Evolutionary conservation across 2,113 vertebrate genomes (phyloP).

Genomic region (Dromiciops gliroides): DNA sequence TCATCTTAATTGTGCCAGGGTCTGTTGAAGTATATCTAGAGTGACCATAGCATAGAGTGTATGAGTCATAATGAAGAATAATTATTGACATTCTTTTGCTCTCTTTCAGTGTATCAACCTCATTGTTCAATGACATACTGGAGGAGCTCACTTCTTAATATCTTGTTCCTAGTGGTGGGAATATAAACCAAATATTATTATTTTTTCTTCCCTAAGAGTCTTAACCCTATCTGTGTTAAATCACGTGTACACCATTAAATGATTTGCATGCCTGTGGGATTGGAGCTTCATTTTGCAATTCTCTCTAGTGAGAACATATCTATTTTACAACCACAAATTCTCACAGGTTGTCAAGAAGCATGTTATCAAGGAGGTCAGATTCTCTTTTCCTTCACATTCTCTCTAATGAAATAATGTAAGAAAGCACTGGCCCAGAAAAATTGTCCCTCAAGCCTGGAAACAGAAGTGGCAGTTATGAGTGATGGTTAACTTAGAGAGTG

Average conservation of each 20-base stretch:
- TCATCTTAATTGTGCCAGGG: slow-evolving; percentile 54
- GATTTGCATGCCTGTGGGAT: slow-evolving; percentile 25
- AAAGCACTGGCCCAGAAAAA: neutral
- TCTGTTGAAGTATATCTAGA: slow-evolving; percentile 48
- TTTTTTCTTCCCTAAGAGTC: slow-evolving; percentile 49
- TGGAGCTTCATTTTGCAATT: neutral
- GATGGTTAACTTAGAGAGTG: slow-evolving; percentile 31
- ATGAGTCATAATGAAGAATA: slow-evolving; percentile 51
- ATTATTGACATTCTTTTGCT: slow-evolving; percentile 42
- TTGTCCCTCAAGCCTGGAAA: neutral
- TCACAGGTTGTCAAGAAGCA: slow-evolving; percentile 46
- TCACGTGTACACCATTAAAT: slow-evolving; percentile 18
- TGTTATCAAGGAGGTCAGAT: slow-evolving; percentile 55
- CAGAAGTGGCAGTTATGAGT: neutral
- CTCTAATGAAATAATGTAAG: neutral
- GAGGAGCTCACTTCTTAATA: slow-evolving; percentile 37
- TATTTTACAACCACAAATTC: slow-evolving; percentile 43
- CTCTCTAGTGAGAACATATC: slow-evolving; percentile 45
- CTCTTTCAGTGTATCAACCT: neutral
- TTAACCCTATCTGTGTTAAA: slow-evolving; percentile 39
- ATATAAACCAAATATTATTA: slow-evolving; percentile 22
- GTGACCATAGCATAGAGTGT: slow-evolving; percentile 52
- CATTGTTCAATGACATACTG: slow-evolving; percentile 51
- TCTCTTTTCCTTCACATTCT: slow-evolving; percentile 22
- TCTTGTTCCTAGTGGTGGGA: neutral